Conservation (phyloP, 2,888 invertebrate genomes). For the Dolomedes plantarius region DNA sequence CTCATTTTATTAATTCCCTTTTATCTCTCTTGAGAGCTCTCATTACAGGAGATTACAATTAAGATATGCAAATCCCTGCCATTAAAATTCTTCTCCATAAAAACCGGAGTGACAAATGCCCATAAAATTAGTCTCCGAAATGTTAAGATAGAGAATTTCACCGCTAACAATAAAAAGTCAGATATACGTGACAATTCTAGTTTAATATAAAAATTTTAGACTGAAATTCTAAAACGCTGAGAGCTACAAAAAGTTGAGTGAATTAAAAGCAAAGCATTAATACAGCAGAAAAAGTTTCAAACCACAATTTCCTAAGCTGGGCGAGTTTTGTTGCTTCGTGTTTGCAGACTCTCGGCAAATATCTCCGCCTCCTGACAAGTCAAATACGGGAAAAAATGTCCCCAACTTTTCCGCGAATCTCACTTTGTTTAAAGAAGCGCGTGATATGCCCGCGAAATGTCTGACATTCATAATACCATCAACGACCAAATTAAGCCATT, state of each 20-base stretch:
- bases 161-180: too few species aligned
- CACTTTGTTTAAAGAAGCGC: conserved; percentile 6
- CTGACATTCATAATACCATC: conserved; percentile 55
- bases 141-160: too few species aligned
- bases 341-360: conserved; percentile 8
- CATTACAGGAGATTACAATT: too few species aligned
- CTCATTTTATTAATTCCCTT: too few species aligned
- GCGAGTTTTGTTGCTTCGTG: neutral
- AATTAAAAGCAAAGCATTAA: too few species aligned
- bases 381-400: neutral
- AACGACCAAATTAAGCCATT: conserved; percentile 60
- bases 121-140: too few species aligned
- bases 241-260: neutral
- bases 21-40: too few species aligned
- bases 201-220: too few species aligned
- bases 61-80: too few species aligned
- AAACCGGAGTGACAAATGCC: too few species aligned
- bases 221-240: neutral
- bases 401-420: neutral
- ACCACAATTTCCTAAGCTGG: neutral
- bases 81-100: too few species aligned
- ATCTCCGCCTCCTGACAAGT: neutral
- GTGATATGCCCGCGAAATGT: conserved; percentile 18
- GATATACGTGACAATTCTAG: too few species aligned
- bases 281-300: neutral